Evolutionary conservation across 2,797 vertebrate species (phyloP).

Genomic region (Enteromius mattozi): DNA sequence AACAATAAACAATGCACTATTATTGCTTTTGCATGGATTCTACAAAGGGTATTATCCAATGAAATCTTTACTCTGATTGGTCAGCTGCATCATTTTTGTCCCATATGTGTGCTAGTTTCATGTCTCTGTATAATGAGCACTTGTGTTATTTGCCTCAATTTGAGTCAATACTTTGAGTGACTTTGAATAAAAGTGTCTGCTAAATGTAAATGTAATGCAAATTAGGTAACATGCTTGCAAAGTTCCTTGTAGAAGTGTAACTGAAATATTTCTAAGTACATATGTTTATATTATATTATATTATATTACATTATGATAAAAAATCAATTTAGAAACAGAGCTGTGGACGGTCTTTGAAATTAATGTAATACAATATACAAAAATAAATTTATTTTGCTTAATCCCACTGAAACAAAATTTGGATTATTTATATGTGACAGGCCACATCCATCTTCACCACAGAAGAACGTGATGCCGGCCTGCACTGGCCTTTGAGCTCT

Average conservation of each 20-base stretch:
- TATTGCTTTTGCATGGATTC: neutral
- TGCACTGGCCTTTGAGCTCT: conserved; percentile 18
- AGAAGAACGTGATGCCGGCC: neutral
- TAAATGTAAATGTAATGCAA: neutral
- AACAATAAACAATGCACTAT: neutral
- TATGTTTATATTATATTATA: neutral
- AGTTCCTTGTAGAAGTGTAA: neutral
- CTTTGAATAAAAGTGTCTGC: neutral
- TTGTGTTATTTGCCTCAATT: neutral
- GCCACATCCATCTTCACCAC: neutral
- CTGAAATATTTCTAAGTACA: neutral
- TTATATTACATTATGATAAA: neutral
- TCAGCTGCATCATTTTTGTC: neutral
- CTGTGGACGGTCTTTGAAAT: neutral
- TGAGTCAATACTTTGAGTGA: neutral
- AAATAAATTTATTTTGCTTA: neutral
- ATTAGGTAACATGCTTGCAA: neutral
- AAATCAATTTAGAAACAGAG: neutral
- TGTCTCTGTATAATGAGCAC: neutral
- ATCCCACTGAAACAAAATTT: conserved; percentile 3
- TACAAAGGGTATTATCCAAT: neutral
- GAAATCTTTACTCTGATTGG: neutral
- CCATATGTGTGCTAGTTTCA: neutral
- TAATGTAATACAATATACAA: neutral
- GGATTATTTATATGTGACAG: conserved; percentile 1